Base-by-base conservation (phyloP, 2,888 invertebrate genomes). In the Trichogramma dendrolimi region DNA sequence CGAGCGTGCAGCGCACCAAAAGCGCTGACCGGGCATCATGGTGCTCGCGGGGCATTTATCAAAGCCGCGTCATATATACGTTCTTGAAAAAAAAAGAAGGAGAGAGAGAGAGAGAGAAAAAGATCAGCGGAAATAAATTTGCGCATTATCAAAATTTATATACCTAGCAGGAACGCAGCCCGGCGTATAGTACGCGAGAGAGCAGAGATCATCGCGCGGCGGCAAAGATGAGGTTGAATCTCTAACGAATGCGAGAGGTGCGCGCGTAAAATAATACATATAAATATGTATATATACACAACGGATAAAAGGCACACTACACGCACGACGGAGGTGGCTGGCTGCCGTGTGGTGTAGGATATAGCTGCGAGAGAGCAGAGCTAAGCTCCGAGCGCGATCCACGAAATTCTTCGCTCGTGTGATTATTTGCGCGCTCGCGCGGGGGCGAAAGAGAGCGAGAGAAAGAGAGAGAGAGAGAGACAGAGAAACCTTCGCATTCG, bases 141-240 rank as follows among this genome's bases (percentile, higher is more conserved):
- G 54, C 50, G 60, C 60, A 63, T 63, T 57, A 57, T 38, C 50
- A 60, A 63, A 57, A 57, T 51, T 63, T 60, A 57, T 57, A 54
- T n/a, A 5, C 8, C 11, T 48, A 2, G 27, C 11, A 41, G 50
- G 57, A 49, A 56, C 43, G 56, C 53, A 60, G 14, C n/a, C n/a
- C n/a, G 27, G 27, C 27, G 27, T 27, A 27, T 2, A 27, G 27
- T 27, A 27, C 27, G 27, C 27, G 27, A 27, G 27, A 27, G 27
- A 27, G 27, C 27, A 27, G 27, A 27, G 27, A 27, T 27, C 27
- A 27, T 10, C 43, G n/a, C 8, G 43, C 42, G 41, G 41, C 14
- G 42, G 8, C 4, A 44, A 54, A 54, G 54, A 40, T 44, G 44
- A 27, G 54, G 54, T 44, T 44, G 51, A 51, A 51, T 51, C 27